These are phyloP conservation scores for Hydrocynus forskahlii DNA, from an alignment of 2,797 vertebrate genomes.

Conservation along the genomic window DNA sequence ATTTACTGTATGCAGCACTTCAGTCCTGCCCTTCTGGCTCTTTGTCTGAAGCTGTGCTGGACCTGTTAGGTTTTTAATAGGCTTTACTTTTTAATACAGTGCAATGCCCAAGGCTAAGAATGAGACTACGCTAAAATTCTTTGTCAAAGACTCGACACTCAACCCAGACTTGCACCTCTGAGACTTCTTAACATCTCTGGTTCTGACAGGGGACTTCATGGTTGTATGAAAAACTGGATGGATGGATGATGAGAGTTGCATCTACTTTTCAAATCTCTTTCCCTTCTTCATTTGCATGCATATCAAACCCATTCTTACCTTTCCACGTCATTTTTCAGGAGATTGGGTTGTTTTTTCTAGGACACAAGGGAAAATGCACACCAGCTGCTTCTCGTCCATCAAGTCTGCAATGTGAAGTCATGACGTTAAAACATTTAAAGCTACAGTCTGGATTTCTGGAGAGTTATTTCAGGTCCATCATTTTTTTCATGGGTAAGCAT, in stretches of 20 bases:
- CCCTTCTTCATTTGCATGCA: not conserved
- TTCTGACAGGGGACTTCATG: too few relatives aligned
- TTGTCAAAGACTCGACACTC: too few relatives aligned
- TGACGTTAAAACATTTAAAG: not conserved
- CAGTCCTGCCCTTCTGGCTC: too few relatives aligned
- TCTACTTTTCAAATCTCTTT: not conserved
- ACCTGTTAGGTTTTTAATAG: too few relatives aligned
- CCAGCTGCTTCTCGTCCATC: not conserved
- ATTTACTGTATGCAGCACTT: too few relatives aligned
- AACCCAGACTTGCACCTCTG: too few relatives aligned
- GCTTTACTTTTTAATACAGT: too few relatives aligned
- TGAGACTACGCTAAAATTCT: too few relatives aligned
- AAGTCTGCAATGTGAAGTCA: conserved; percentile 9
- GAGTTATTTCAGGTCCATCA: too few relatives aligned
- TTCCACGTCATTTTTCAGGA: not conserved
- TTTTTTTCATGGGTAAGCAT: not conserved
- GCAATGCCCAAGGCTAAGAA: too few relatives aligned
- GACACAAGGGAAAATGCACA: not conserved
- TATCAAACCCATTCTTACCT: not conserved
- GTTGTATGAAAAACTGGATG: not conserved
- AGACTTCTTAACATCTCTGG: too few relatives aligned
- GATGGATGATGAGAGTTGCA: not conserved
- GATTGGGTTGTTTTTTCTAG: conserved; percentile 1
- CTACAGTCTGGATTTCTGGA: not conserved
- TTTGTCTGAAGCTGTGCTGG: too few relatives aligned